Conservation (phyloP, 2,888 invertebrate genomes). For the Stenurella melanura region DNA sequence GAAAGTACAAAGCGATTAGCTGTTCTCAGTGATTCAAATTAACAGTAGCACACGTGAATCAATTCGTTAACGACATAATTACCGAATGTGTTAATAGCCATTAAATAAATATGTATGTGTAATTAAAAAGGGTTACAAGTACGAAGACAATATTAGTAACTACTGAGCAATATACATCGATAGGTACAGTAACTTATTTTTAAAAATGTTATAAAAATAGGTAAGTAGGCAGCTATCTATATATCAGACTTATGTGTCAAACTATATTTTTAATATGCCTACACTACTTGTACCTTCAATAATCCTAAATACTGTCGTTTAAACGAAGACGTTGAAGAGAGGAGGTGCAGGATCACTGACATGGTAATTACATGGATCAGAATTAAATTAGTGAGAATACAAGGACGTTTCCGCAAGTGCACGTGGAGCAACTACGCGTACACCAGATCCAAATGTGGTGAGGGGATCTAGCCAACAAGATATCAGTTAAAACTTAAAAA, state of each 20-base stretch:
- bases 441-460: too few relatives aligned
- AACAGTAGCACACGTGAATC: neutral
- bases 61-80: neutral
- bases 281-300: neutral
- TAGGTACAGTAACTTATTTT: neutral
- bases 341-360: too few relatives aligned
- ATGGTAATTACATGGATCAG: too few relatives aligned
- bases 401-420: too few relatives aligned
- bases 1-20: neutral
- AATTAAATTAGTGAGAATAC: too few relatives aligned
- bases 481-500: too few relatives aligned
- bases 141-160: neutral
- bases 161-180: neutral
- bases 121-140: neutral
- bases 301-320: too few relatives aligned
- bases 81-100: neutral
- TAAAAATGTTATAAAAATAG: conserved; percentile 1
- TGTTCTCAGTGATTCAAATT: neutral
- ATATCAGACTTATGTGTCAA: conserved; percentile 1
- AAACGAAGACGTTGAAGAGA: too few relatives aligned
- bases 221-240: neutral
- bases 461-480: too few relatives aligned
- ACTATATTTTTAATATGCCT: neutral
- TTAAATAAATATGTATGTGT: neutral
- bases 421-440: too few relatives aligned